Evolutionary conservation across 2,113 vertebrate species (phyloP).

Genomic region (Equus quagga): DNA sequence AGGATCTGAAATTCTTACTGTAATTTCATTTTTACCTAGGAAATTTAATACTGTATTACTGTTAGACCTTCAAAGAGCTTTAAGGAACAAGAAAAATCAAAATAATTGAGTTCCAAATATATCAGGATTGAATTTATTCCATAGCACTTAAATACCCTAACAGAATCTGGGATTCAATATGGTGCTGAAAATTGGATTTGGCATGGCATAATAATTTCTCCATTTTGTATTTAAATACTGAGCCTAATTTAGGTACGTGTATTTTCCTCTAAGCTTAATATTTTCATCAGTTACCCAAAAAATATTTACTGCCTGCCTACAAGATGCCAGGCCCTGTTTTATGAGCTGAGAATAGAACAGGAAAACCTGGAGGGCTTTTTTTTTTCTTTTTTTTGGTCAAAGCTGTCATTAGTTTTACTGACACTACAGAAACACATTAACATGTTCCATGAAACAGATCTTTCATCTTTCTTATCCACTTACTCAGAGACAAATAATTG

Average conservation of each 20-base stretch:
- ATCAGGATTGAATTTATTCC: not conserved
- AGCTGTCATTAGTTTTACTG: not conserved
- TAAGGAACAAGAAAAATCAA: constrained; percentile 4
- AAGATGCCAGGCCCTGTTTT: not conserved
- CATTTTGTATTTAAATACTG: constrained; percentile 10
- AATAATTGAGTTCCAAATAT: constrained; percentile 10
- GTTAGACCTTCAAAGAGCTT: not conserved
- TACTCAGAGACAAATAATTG: not conserved
- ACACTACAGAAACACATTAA: not conserved
- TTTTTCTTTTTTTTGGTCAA: not conserved
- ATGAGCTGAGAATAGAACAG: not conserved
- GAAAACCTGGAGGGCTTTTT: not conserved
- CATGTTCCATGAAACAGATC: not conserved
- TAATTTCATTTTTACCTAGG: not conserved
- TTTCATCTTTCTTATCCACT: not conserved
- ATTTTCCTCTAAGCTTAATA: not conserved
- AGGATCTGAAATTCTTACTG: not conserved
- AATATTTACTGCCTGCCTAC: not conserved
- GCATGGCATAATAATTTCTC: not conserved
- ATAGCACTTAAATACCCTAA: not conserved
- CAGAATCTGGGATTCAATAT: not conserved
- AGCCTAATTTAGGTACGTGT: not conserved
- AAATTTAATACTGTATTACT: not conserved
- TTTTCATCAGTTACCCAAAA: constrained; percentile 26
- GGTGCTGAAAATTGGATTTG: not conserved